Percentiles rank a stretch among this genome's conserved stretches.
These are phyloP conservation scores for Drosophila paramelanica DNA, from an alignment of 2,888 invertebrate species.

Conservation along the genomic window DNA sequence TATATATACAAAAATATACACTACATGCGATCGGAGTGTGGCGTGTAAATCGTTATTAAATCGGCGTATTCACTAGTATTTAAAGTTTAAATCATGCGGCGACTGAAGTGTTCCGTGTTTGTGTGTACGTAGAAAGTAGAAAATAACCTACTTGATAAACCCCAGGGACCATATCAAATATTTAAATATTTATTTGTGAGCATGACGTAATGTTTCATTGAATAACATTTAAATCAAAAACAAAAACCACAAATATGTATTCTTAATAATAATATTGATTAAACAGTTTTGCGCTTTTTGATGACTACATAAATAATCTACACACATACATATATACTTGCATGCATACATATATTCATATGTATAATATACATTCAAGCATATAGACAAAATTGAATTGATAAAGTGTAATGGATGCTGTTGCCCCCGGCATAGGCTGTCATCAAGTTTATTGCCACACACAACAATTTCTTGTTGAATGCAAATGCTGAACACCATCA, in stretches of 20 bases:
- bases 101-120: constrained; percentile 83
- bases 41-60: constrained; percentile 29
- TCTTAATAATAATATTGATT: constrained; percentile 47
- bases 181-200: constrained; percentile 61
- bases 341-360: constrained; percentile 15
- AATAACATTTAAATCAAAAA: constrained; percentile 43
- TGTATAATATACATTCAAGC: constrained; percentile 17
- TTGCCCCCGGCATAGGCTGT: constrained; percentile 53
- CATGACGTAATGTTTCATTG: constrained; percentile 77
- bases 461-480: constrained; percentile 41
- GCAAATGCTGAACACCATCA: constrained; percentile 39
- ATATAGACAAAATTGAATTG: constrained; percentile 67
- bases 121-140: constrained; percentile 81
- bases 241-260: constrained; percentile 17
- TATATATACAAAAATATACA: constrained; percentile 24
- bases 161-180: constrained; percentile 60
- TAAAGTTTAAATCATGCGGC: constrained; percentile 61
- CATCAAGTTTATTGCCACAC: constrained; percentile 57
- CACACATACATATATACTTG: constrained; percentile 21
- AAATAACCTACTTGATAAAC: constrained; percentile 69
- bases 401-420: constrained; percentile 69
- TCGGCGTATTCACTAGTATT: constrained; percentile 13
- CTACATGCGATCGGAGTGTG: constrained; percentile 6
- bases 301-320: constrained; percentile 47
- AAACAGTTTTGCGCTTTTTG: constrained; percentile 43